A percentile compares a stretch with the other conserved stretches of the same genome.
Evolutionary conservation across 2,797 vertebrate species (phyloP).

Genomic region (Coccyzus lansbergi): DNA sequence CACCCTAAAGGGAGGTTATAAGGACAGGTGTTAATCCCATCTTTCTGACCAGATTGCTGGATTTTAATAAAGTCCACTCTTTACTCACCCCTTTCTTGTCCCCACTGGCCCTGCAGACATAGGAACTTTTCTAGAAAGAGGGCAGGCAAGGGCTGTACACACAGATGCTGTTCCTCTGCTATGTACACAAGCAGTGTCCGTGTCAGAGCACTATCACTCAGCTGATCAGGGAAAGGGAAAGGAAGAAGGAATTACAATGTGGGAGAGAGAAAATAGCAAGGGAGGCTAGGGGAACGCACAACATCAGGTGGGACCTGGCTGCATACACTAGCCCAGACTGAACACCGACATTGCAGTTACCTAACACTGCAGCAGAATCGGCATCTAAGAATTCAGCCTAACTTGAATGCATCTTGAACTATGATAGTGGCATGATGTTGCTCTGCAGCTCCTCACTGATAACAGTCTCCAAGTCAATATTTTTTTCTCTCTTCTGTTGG

Average conservation of each 20-base stretch:
- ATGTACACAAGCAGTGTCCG: too few species aligned
- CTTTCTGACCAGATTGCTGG: not conserved
- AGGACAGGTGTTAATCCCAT: not conserved
- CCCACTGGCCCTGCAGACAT: fast-evolving
- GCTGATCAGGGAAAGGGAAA: fast-evolving
- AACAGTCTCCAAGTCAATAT: not conserved
- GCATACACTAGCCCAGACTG: fast-evolving
- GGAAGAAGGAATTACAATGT: not conserved
- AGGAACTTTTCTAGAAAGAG: not conserved
- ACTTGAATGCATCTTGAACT: not conserved
- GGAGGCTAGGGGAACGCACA: not conserved
- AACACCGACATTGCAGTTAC: not conserved
- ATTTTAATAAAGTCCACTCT: not conserved
- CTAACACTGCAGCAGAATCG: not conserved
- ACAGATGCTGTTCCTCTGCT: not conserved
- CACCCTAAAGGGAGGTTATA: not conserved
- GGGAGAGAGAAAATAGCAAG: not conserved
- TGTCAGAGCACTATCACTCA: not conserved
- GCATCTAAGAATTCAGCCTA: not conserved
- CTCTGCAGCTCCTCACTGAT: not conserved
- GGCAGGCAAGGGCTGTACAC: not conserved
- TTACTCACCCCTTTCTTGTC: not conserved
- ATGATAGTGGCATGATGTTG: not conserved
- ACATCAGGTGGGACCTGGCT: fast-evolving
- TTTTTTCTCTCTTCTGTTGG: not conserved